phyloP scores from a whole-genome alignment of 2,113 vertebrate species.

The Ascaphus truei region DNA sequence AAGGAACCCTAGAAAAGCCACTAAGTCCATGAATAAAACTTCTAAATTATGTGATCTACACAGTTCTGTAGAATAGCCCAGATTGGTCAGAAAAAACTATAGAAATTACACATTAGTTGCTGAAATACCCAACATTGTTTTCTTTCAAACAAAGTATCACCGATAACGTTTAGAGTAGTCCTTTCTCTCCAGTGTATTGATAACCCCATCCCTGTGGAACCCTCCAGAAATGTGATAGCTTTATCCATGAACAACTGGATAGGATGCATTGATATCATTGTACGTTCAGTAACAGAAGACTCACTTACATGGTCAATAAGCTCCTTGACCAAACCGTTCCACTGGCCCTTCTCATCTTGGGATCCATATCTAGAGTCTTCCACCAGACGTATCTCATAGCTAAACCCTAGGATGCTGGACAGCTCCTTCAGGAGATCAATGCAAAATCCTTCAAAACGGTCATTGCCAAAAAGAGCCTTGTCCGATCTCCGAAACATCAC shows the following conservation, averaged over 20 bases:
- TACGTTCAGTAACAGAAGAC: background rate
- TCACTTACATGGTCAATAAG: conserved; percentile 95
- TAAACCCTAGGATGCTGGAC: conserved; percentile 87
- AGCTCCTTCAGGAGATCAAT: conserved; percentile 94
- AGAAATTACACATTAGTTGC: too few relatives aligned
- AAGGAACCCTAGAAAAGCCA: too few relatives aligned
- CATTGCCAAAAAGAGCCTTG: conserved; percentile 87
- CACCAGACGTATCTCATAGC: conserved; percentile 91
- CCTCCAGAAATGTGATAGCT: background rate
- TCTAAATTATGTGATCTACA: too few relatives aligned
- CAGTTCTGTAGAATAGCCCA: too few relatives aligned
- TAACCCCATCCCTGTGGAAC: too few relatives aligned
- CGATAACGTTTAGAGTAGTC: too few relatives aligned
- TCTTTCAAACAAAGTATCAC: too few relatives aligned
- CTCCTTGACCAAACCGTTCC: conserved; percentile 96
- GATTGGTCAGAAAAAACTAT: too few relatives aligned
- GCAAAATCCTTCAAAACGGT: conserved; percentile 97
- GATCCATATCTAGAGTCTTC: conserved; percentile 92
- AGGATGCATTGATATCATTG: background rate
- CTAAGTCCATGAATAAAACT: too few relatives aligned
- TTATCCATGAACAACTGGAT: fast-evolving
- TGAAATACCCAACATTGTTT: too few relatives aligned
- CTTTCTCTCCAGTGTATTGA: too few relatives aligned
- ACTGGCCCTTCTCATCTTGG: conserved; percentile 96
- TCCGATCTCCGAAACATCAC: conserved; percentile 97